Base-by-base conservation (phyloP, 2,797 vertebrate genomes). In the Alauda arvensis region DNA sequence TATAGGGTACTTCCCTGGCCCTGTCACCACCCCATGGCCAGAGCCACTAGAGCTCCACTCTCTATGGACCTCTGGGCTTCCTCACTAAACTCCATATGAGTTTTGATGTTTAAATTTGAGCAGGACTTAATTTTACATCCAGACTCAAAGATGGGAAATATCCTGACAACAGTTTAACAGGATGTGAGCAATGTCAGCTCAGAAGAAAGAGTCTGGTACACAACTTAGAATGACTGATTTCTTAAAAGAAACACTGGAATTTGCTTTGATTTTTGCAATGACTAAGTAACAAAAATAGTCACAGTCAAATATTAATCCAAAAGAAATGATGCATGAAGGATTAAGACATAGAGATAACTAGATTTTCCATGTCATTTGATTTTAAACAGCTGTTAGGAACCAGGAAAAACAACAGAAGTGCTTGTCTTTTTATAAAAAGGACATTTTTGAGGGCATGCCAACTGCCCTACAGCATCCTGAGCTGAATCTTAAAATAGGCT, bases 401-500 rank as follows among this genome's bases (percentile, higher is more conserved):
- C 11, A 69, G 43, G 51, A 39, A 52, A 83, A 92, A 71, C 57
- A 88, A 75, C 48, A 56, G 48, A 88, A 91, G 17, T 20, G 9
- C 31, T 60, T 52, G 46, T 16, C 18, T 86, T 91, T 66, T 75
- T 51, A 65, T 34, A 83, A 86, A 92, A 85, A 53, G 0, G 2
- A 37, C 16, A 57, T 87, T 66, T 91, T 89, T 90, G 92, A 88
- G 67, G 46, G 45, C 69, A 51, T 77, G 91, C 91, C 90, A 91
- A 49, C 25, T 65, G 55, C 77, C 56, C 42, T 62, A 25, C 59
- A 85, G 77, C 68, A 81, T 83, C 68, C 83, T 55, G 53, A 60
- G 55, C 56, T 52, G 79, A 76, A 67, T 82, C 69, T 83, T 75
- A 84, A 92, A 92, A 93, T 75, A 94, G 55, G 26, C 14, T 33